These are phyloP conservation scores for Orthosia cruda DNA, from an alignment of 2,888 invertebrate genomes.

Conservation along the genomic window DNA sequence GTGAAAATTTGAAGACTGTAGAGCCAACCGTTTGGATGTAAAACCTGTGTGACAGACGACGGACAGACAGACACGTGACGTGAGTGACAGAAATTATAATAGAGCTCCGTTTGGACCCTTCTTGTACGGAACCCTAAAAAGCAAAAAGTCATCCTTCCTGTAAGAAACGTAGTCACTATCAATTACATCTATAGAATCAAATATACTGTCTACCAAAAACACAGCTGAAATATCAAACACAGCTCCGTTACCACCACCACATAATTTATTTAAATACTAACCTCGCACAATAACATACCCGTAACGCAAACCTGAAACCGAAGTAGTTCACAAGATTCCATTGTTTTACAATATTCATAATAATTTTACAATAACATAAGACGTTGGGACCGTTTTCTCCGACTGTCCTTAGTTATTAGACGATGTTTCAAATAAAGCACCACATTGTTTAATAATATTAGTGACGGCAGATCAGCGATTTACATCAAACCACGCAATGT, in stretches of 20 bases:
- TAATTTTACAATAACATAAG: conserved; percentile 74
- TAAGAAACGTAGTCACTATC: no score
- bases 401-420: conserved; percentile 80
- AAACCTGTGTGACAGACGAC: no score
- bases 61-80: no score
- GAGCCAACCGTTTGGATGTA: no score
- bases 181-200: no score
- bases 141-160: no score
- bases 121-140: no score
- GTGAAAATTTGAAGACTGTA: no score
- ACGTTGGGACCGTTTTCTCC: conserved; percentile 71
- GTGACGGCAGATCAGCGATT: conserved; percentile 73
- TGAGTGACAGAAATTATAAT: no score
- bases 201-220: not conserved
- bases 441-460: conserved; percentile 87
- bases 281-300: conserved; percentile 9
- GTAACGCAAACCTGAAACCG: conserved; percentile 31
- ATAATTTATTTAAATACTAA: conserved; percentile 35
- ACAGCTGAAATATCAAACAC: conserved; percentile 1
- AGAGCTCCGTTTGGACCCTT: no score
- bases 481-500: conserved; percentile 81
- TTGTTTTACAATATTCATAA: conserved; percentile 77
- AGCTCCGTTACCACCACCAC: not conserved
- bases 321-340: conserved; percentile 62
- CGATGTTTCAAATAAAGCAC: conserved; percentile 86